Conservation (phyloP, 1,140 invertebrate species). For the Aphidius ervi region DNA sequence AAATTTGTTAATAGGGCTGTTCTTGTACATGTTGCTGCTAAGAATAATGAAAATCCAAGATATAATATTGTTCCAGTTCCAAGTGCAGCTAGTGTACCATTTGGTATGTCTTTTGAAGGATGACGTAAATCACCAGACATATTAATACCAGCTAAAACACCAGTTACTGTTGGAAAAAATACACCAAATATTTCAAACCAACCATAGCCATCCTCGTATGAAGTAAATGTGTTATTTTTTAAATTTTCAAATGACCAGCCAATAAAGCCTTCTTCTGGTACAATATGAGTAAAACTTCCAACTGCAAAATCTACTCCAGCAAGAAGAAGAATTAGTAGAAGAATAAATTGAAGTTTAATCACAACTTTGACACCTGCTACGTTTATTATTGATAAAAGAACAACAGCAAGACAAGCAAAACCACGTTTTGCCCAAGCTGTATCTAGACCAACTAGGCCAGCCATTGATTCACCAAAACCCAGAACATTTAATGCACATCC, state of each 20-base stretch:
- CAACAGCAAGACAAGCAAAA: slow-evolving; percentile 76
- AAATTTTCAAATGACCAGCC: slow-evolving; percentile 81
- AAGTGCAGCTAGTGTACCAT: slow-evolving; percentile 88
- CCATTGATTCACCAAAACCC: slow-evolving; percentile 94
- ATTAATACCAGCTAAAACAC: slow-evolving; percentile 93
- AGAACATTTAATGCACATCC: slow-evolving; percentile 89
- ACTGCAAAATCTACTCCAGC: slow-evolving; percentile 86
- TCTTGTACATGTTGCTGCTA: slow-evolving; percentile 83
- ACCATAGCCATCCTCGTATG: slow-evolving; percentile 72
- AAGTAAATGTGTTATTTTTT: slow-evolving; percentile 75
- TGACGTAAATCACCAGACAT: slow-evolving; percentile 95
- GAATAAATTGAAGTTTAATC: slow-evolving; percentile 82
- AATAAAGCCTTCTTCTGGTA: slow-evolving; percentile 74
- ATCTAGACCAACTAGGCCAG: slow-evolving; percentile 70
- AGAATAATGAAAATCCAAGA: slow-evolving; percentile 80
- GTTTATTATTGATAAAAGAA: slow-evolving; percentile 82
- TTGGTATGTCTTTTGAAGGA: slow-evolving; percentile 88
- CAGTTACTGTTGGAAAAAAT: slow-evolving; percentile 92
- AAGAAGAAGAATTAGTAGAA: slow-evolving; percentile 77
- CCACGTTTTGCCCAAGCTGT: slow-evolving; percentile 73
- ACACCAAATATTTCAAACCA: slow-evolving; percentile 93
- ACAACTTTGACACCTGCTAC: slow-evolving; percentile 92
- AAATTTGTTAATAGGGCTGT: slow-evolving; percentile 72
- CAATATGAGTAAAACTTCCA: slow-evolving; percentile 74
- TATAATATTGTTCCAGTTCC: slow-evolving; percentile 86